A percentile compares a stretch with the other conserved stretches of the same genome.
These are phyloP conservation scores for Pseudachorutes palmiensis DNA, from an alignment of 1,140 invertebrate genomes.

Conservation along the genomic window DNA sequence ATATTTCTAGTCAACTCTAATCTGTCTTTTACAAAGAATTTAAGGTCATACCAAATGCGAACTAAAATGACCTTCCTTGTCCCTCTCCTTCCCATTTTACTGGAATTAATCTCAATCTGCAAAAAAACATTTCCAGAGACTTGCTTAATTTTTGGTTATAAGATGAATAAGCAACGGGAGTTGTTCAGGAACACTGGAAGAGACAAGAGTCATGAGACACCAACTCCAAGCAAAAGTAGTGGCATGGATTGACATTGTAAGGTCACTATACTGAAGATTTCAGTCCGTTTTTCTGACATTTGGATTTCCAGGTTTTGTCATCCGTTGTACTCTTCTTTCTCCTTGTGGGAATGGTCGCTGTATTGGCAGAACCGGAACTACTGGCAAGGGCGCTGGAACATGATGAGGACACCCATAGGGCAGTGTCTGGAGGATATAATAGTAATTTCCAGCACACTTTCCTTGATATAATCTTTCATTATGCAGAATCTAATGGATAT, in stretches of 20 bases:
- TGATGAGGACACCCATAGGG: neutral
- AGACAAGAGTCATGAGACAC: conserved; percentile 5
- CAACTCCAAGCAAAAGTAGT: conserved; percentile 26
- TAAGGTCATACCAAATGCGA: no score
- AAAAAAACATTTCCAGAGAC: no score
- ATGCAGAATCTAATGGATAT: no score
- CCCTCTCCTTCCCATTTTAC: no score
- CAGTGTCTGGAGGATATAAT: neutral
- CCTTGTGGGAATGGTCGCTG: neutral
- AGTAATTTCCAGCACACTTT: neutral
- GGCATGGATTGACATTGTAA: conserved; percentile 30
- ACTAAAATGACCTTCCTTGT: no score
- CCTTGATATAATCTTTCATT: neutral
- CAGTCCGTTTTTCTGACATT: neutral
- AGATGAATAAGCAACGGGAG: no score
- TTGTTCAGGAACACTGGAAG: neutral
- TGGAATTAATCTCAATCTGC: no score
- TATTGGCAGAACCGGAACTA: neutral
- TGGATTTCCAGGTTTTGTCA: conserved; percentile 3
- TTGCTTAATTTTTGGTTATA: no score
- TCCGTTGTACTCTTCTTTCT: conserved; percentile 7
- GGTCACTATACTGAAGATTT: conserved; percentile 8
- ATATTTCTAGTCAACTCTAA: no score
- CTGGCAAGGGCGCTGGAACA: neutral
- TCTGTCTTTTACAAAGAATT: no score